A percentile compares a stretch with the other conserved stretches of the same genome.
Conservation (phyloP, 2,888 invertebrate species). For the Chironomus riparius region DNA sequence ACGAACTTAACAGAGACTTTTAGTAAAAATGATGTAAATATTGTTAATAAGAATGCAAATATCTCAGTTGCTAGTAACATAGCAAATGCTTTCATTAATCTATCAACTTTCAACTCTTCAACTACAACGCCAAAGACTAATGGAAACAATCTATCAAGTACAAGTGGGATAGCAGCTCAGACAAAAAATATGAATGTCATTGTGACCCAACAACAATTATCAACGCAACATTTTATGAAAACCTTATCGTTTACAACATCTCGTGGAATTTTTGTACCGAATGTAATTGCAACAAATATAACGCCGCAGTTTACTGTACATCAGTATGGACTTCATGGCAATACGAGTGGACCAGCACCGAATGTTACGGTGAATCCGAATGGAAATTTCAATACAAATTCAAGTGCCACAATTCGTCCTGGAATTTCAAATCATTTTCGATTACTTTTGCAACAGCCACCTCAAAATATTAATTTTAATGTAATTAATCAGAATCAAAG, state of each 20-base stretch:
- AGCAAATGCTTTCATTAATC: slow-evolving; percentile 30
- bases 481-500: slow-evolving; percentile 14
- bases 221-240: slow-evolving; percentile 29
- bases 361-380: slow-evolving; percentile 59
- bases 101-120: slow-evolving; percentile 22
- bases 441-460: slow-evolving; percentile 25
- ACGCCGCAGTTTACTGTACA: slow-evolving; percentile 31
- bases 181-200: slow-evolving; percentile 28
- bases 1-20: neutral
- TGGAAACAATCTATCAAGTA: neutral
- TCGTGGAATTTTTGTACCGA: slow-evolving; percentile 29
- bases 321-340: slow-evolving; percentile 29
- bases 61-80: slow-evolving; percentile 29
- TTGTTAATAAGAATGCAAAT: slow-evolving; percentile 27
- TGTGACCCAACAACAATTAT: slow-evolving; percentile 28
- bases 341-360: slow-evolving; percentile 50
- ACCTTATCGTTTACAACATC: slow-evolving; percentile 28
- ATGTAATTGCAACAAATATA: slow-evolving; percentile 29
- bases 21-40: neutral
- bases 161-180: neutral
- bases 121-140: slow-evolving; percentile 28
- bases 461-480: slow-evolving; percentile 28
- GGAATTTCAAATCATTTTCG: slow-evolving; percentile 25
- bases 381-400: slow-evolving; percentile 37
- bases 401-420: slow-evolving; percentile 29